Base-by-base conservation (phyloP, 2,888 invertebrate genomes). In the Mythimna vitellina region DNA sequence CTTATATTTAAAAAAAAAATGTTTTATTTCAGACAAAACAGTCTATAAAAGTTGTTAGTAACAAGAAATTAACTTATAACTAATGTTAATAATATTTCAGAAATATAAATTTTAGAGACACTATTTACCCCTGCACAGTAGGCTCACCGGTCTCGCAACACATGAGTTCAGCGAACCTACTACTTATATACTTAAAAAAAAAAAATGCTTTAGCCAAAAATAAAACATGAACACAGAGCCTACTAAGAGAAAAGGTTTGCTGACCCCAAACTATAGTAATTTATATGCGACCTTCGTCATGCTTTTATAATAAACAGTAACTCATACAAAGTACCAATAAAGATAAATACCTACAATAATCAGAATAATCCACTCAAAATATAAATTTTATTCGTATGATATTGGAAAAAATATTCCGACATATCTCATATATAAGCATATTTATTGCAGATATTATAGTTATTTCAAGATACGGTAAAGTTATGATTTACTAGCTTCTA, bases 311-410 rank as follows among this genome's bases (percentile, higher is more conserved):
- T 63, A 65, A 78, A 67, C 58, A 68, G 70, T 80, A 78, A 70
- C 35, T 78, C 53, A 57, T 64, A 49, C 53, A 42, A 68, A 73
- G 69, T 56, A 70, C 51, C 46, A 68, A 70, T 80, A 82, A 51
- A 66, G 35, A 63, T 69, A 65, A 64, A 42, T 22, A 53, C n/a
- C n/a, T n/a, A n/a, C 57, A 67, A 60, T 65, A 72, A 79, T 60
- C 20, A 32, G 1, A 22, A 57, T 73, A 66, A 51, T 64, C 32
- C 25, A 62, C 32, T 62, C 22, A 8, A 57, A 61, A 61, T 22
- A 57, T 53, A 73, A 32, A 57, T 63, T 65, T 17, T 57, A 54
- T 58, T 60, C 5, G 17, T 22, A 4, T 64, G 32, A 54, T 9
- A 38, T 66, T 64, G 20, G 20, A 53, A 57, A 65, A 2, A 65